phyloP scores from a whole-genome alignment of 2,113 vertebrate species.

The Tympanuchus pallidicinctus region DNA sequence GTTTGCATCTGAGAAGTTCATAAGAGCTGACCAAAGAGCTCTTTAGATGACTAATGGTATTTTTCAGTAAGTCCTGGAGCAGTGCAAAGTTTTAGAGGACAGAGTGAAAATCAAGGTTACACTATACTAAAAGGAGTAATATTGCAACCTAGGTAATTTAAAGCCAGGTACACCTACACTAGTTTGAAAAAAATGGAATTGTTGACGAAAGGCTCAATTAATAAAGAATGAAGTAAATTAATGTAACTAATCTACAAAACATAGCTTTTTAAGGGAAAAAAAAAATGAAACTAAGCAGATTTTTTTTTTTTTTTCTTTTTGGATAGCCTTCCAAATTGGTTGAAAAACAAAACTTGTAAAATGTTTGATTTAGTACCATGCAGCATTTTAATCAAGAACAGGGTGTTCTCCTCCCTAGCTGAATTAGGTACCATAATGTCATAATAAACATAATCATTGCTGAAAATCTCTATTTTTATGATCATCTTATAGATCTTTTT shows the following conservation, averaged over 20 bases:
- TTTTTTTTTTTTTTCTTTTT: background rate
- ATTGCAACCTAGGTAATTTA: background rate
- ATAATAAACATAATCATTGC: background rate
- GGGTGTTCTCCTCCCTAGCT: background rate
- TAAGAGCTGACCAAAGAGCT: background rate
- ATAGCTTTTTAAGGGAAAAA: background rate
- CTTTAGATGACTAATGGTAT: background rate
- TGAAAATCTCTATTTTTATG: background rate
- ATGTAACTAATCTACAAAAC: background rate
- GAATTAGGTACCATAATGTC: background rate
- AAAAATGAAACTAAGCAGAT: background rate
- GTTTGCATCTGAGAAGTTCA: conserved; percentile 12
- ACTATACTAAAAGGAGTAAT: background rate
- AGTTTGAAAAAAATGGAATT: background rate
- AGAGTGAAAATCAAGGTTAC: background rate
- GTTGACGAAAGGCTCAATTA: background rate
- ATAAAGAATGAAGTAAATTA: background rate
- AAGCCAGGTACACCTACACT: background rate
- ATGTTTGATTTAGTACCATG: background rate
- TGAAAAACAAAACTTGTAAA: background rate
- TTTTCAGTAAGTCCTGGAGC: conserved; percentile 1
- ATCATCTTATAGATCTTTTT: background rate
- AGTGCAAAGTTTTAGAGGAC: background rate
- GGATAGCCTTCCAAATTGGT: background rate
- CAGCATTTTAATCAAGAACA: background rate